Percentiles rank a stretch among this genome's conserved stretches.
These are phyloP conservation scores for Protosalanx chinensis DNA, from an alignment of 2,797 vertebrate species.

Conservation along the genomic window DNA sequence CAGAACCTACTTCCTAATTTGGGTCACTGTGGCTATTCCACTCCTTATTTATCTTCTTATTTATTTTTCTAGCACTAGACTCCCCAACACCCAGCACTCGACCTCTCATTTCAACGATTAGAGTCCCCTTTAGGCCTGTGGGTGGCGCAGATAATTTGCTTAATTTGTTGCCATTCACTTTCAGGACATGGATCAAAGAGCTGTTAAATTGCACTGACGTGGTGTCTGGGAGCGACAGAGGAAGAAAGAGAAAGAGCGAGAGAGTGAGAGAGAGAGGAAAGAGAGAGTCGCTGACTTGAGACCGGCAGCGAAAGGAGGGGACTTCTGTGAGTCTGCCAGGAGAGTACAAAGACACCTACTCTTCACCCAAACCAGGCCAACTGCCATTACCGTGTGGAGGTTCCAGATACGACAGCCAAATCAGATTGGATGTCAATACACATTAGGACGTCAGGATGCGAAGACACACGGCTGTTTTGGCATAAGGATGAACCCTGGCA, in stretches of 20 bases:
- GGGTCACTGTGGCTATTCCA: conserved; percentile 40
- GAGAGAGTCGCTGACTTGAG: conserved; percentile 42
- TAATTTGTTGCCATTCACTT: conserved; percentile 77
- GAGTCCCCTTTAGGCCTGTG: conserved; percentile 55
- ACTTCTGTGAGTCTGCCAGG: conserved; percentile 23
- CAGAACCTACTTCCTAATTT: conserved; percentile 45
- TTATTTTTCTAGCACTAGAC: conserved; percentile 18
- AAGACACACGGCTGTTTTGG: not conserved
- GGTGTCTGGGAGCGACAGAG: conserved; percentile 59
- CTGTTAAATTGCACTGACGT: conserved; percentile 76
- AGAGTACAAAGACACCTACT: conserved; percentile 62
- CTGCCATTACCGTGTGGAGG: conserved; percentile 56
- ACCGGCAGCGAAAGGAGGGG: conserved; percentile 58
- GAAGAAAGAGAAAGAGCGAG: conserved; percentile 30
- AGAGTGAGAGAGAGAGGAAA: conserved; percentile 18
- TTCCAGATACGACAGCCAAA: conserved; percentile 59
- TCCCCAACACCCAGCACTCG: conserved; percentile 43
- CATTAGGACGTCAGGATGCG: conserved; percentile 16
- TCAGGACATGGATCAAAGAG: conserved; percentile 77
- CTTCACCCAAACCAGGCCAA: conserved; percentile 57
- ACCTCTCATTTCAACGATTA: conserved; percentile 57
- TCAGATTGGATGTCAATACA: conserved; percentile 59
- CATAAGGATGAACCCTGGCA: not conserved
- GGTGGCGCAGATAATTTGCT: conserved; percentile 76
- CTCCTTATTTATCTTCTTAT: conserved; percentile 31